These are phyloP conservation scores for Lissocephala sabroskyi DNA, from an alignment of 2,888 invertebrate genomes.

Conservation along the genomic window DNA sequence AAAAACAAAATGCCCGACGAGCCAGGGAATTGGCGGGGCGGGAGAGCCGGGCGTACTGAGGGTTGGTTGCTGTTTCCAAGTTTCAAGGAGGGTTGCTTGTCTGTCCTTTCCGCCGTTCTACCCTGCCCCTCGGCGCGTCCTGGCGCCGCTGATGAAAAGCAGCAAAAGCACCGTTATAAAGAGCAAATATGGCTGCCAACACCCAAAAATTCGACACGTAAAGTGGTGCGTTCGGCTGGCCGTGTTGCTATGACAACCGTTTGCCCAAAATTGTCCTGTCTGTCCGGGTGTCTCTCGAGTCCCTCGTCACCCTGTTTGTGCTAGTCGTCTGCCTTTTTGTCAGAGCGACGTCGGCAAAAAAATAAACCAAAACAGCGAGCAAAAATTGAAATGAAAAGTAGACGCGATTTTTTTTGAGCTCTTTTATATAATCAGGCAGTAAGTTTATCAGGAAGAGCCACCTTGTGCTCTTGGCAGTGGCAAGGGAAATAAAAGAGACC, in stretches of 20 bases:
- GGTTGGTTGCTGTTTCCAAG: conserved; percentile 43
- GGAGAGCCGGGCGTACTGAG: too few relatives aligned
- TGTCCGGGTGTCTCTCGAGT: too few relatives aligned
- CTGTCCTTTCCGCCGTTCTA: neutral
- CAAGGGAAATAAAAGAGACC: too few relatives aligned
- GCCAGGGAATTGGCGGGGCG: too few relatives aligned
- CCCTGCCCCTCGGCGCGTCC: neutral
- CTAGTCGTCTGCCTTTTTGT: conserved; percentile 30
- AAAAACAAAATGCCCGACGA: neutral
- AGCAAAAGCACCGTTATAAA: conserved; percentile 69
- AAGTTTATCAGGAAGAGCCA: too few relatives aligned
- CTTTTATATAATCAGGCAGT: too few relatives aligned
- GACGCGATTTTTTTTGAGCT: neutral
- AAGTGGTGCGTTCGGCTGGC: conserved; percentile 71
- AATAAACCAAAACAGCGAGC: conserved; percentile 2
- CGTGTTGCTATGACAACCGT: conserved; percentile 71
- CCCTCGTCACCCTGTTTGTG: too few relatives aligned
- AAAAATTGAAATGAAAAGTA: neutral
- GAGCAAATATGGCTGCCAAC: conserved; percentile 73
- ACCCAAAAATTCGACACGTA: conserved; percentile 71
- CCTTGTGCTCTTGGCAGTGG: too few relatives aligned
- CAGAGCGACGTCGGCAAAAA: conserved; percentile 4
- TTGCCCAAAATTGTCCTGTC: too few relatives aligned
- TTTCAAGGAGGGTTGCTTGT: conserved; percentile 25
- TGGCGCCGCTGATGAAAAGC: conserved; percentile 36